Conservation (phyloP, 1,140 invertebrate species). For the Solenopsis invicta region DNA sequence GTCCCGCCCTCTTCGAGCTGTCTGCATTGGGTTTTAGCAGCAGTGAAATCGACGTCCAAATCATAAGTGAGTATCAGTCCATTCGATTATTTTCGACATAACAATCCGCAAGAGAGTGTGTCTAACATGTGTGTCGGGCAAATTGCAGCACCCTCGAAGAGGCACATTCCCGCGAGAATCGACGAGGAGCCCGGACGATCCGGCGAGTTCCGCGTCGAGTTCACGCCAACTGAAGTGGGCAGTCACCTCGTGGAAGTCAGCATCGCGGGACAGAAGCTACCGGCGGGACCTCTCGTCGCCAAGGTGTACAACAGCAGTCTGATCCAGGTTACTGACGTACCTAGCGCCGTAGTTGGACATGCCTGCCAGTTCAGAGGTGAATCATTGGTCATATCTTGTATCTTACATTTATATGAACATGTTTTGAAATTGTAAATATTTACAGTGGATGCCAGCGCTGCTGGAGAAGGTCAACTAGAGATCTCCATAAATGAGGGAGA, state of each 20-base stretch:
- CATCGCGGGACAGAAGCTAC: conserved; percentile 94
- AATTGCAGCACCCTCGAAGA: conserved; percentile 90
- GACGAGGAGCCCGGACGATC: conserved; percentile 91
- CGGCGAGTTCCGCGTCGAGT: conserved; percentile 95
- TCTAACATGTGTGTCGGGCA: neutral
- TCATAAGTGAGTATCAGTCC: conserved; percentile 82
- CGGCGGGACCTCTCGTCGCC: conserved; percentile 94
- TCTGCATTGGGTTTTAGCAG: conserved; percentile 90
- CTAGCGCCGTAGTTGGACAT: conserved; percentile 96
- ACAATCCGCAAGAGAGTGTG: neutral
- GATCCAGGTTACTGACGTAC: conserved; percentile 97
- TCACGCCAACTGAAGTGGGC: conserved; percentile 96
- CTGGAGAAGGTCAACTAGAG: conserved; percentile 98
- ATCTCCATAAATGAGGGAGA: conserved; percentile 99
- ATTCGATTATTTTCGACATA: neutral
- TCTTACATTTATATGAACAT: neutral
- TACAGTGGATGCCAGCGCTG: conserved; percentile 97
- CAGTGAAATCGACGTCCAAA: conserved; percentile 86
- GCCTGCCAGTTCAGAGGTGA: conserved; percentile 97
- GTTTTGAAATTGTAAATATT: conserved; percentile 66
- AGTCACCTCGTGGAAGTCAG: conserved; percentile 96
- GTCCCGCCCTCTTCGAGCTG: conserved; percentile 95
- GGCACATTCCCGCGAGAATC: conserved; percentile 90
- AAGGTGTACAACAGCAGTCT: conserved; percentile 97
- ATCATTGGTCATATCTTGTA: no score